A percentile compares a stretch with the other conserved stretches of the same genome.
phyloP scores from a whole-genome alignment of 2,888 invertebrate genomes.

The Melinopterus prodromus region DNA sequence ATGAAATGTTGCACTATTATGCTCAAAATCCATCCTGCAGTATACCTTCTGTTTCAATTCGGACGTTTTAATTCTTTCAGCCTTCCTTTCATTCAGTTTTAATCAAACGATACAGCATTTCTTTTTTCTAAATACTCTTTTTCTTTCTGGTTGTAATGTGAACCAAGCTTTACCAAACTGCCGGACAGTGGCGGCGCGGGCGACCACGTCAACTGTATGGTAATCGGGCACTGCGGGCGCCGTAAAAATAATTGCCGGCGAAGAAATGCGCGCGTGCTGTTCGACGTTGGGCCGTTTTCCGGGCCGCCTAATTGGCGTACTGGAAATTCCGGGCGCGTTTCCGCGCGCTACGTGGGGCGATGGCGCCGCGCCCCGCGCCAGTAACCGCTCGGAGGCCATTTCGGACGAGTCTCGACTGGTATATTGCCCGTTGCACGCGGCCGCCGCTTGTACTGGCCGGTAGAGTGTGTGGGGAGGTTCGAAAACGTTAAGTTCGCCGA shows the following conservation, averaged over 20 bases:
- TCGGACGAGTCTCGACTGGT: neutral
- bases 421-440: neutral
- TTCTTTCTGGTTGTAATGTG: no score
- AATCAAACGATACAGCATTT: no score
- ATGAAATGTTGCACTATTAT: no score
- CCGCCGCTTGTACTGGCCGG: neutral
- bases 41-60: no score
- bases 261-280: neutral
- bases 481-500: neutral
- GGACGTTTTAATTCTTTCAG: no score
- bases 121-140: no score
- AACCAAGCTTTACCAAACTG: no score
- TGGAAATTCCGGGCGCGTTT: constrained; percentile 4
- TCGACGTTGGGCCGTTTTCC: neutral
- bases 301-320: neutral
- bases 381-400: neutral
- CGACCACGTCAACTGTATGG: constrained; percentile 4
- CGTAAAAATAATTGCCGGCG: neutral
- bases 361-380: neutral
- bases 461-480: neutral
- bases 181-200: no score
- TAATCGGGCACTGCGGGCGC: neutral
- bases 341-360: neutral
- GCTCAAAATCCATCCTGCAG: no score
- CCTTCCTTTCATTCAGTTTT: no score